phyloP scores from a whole-genome alignment of 2,888 invertebrate species.

The Lomographa bimaculata region DNA sequence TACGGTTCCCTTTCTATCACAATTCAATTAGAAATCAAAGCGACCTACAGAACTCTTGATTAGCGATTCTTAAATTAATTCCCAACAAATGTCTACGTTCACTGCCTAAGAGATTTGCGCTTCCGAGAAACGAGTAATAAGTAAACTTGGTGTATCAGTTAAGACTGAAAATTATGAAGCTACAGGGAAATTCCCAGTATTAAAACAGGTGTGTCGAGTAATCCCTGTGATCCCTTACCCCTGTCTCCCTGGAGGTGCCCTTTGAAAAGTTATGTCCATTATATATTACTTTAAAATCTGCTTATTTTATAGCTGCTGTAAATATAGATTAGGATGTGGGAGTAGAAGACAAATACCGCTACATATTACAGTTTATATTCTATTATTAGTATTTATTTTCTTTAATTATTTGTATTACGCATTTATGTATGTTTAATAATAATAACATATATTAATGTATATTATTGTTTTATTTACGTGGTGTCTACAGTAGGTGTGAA shows the following conservation, averaged over 20 bases:
- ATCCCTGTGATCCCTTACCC: slow-evolving; percentile 44
- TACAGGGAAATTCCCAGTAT: slow-evolving; percentile 48
- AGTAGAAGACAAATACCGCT: no score
- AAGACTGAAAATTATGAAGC: slow-evolving; percentile 55
- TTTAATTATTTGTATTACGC: no score
- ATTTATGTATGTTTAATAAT: no score
- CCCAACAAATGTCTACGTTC: slow-evolving; percentile 23
- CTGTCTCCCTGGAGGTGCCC: slow-evolving; percentile 47
- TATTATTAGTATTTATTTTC: no score
- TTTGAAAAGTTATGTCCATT: slow-evolving; percentile 50
- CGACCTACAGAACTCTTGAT: slow-evolving; percentile 20
- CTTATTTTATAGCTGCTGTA: slow-evolving; percentile 7
- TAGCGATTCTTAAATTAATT: slow-evolving; percentile 15
- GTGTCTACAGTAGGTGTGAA: no score
- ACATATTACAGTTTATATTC: no score
- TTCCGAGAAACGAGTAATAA: slow-evolving; percentile 35
- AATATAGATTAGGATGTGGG: no score
- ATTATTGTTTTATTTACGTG: no score
- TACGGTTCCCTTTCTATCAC: slow-evolving; percentile 44
- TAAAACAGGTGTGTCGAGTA: slow-evolving; percentile 56
- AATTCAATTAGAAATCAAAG: slow-evolving; percentile 24
- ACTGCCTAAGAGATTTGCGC: slow-evolving; percentile 34
- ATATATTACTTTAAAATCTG: slow-evolving; percentile 44
- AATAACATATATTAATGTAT: no score
- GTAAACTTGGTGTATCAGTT: slow-evolving; percentile 36